These are phyloP conservation scores for Drosophila littoralis DNA, from an alignment of 1,140 invertebrate species.

Conservation along the genomic window DNA sequence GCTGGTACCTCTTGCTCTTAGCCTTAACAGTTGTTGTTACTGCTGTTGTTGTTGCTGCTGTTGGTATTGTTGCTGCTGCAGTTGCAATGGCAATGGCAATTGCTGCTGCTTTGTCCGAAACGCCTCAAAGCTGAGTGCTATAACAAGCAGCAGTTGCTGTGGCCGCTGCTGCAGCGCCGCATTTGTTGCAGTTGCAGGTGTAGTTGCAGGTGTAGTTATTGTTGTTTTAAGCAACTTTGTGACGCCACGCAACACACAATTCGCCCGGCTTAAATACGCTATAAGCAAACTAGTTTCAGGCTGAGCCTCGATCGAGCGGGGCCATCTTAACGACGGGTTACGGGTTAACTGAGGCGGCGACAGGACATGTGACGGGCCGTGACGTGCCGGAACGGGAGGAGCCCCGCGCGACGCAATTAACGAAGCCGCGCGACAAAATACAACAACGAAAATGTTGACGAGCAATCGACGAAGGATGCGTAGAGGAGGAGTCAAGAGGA, in stretches of 20 bases:
- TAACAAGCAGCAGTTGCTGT: slow-evolving; percentile 31
- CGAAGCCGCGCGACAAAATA: slow-evolving; percentile 21
- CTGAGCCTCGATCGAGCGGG: slow-evolving; percentile 2
- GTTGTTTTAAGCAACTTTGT: slow-evolving; percentile 6
- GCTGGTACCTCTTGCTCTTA: slow-evolving; percentile 25
- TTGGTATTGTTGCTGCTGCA: slow-evolving; percentile 9
- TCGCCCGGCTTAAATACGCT: neutral
- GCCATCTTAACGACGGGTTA: neutral
- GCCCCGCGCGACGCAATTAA: slow-evolving; percentile 3
- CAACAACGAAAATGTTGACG: slow-evolving; percentile 8
- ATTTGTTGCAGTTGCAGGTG: slow-evolving; percentile 54
- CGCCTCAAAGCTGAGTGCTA: slow-evolving; percentile 16
- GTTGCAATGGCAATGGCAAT: slow-evolving; percentile 18
- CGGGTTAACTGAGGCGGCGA: neutral
- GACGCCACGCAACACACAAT: neutral
- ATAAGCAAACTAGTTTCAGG: neutral
- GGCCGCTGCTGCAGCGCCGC: slow-evolving; percentile 47
- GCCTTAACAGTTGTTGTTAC: slow-evolving; percentile 2
- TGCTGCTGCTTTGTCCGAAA: slow-evolving; percentile 25
- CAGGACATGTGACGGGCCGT: slow-evolving; percentile 22
- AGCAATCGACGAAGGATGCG: neutral
- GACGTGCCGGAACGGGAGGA: slow-evolving; percentile 1
- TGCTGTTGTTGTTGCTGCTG: slow-evolving; percentile 14
- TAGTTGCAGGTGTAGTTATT: slow-evolving; percentile 11
- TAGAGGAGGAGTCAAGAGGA: neutral